Evolutionary conservation across 2,888 invertebrate genomes (phyloP), one percentile per base, ranked within the genome.

Genomic region (Germaria angustata): DNA sequence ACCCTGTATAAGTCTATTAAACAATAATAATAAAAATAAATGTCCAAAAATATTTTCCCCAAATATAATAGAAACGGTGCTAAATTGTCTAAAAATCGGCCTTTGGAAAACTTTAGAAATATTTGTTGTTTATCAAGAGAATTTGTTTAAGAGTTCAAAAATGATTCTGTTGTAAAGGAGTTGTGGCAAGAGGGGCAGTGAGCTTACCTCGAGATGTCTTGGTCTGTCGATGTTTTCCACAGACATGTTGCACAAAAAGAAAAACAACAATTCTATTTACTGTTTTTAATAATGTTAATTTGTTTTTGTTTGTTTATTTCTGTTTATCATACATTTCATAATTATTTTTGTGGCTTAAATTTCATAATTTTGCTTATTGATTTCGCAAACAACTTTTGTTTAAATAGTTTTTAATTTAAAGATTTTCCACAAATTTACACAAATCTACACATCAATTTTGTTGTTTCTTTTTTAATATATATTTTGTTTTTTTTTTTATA

Each of bases 221-320:
- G n/a, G n/a, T n/a, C n/a, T n/a, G n/a, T n/a, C n/a, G n/a, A n/a
- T n/a, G n/a, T n/a, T n/a, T 53, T 53, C 28, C 3, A 5, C 2
- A 9, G 17, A 0, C 15, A 53, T 5, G 4, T 39, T 9, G 8
- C 44, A 5, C 11, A 28, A 20, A 46, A 65, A 57, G 24, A 49
- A 57, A 78, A 68, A 81, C 59, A 59, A 57, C 36, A 68, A 44
- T 68, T 9, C 5, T 15, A 22, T 80, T 77, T 59, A 73, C 41
- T 68, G 41, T 69, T 83, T 78, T 80, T 80, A 83, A 80, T 80
- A 77, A 83, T 80, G 77, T 80, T 84, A 84, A 84, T 80, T 80
- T 72, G 68, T 78, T 76, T 80, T 77, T 80, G 39, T 41, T 22
- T 44, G 20, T 71, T 83, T 76, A 65, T 72, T 80, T 39, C 57